Base-by-base conservation (phyloP, 2,797 vertebrate species). In the Anguilla obscura region DNA sequence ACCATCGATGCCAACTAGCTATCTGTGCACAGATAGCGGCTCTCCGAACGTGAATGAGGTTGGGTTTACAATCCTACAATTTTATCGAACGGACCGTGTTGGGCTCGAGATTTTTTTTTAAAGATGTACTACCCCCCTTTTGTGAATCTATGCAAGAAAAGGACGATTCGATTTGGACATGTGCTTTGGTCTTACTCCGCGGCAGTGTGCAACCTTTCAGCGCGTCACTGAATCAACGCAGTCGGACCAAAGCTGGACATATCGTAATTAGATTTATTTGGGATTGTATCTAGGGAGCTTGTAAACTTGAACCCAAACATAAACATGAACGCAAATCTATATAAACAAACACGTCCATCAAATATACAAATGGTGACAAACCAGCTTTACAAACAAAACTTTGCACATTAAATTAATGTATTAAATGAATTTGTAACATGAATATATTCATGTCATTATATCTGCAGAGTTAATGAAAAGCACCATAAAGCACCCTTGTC, bases 101-200 rank as follows among this genome's bases (percentile, higher is more conserved):
- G 56, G 45, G 10, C 50, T 84, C n/a, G 48, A 56, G 85, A 76
- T 56, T 87, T 88, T 60, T 76, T 87, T 87, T 89, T 87, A 89
- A 89, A 89, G 88, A 85, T 85, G 86, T 86, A 87, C 86, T 40
- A 84, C 86, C 86, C 33, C 45, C 30, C 84, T 80, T 80, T 40
- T 45, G 16, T 40, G 36, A 79, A 24, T 79, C 33, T 45, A 21
- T 36, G 74, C 5, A 79, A 40, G 27, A 79, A 18, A 79, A 45
- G 30, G 33, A 16, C 74, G 74, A 79, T 40, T 18, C 16, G 30
- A 79, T 79, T 79, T 40, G 33, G 36, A 18, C 74, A 33, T 40
- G 3, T 21, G 16, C 3, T 45, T 33, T 21, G 36, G 6, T 45
- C 74, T 45, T 45, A 33, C 74, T 40, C 33, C 18, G 33, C 16